Base-by-base conservation (phyloP, 2,888 invertebrate genomes). In the Andrena hattorfiana region DNA sequence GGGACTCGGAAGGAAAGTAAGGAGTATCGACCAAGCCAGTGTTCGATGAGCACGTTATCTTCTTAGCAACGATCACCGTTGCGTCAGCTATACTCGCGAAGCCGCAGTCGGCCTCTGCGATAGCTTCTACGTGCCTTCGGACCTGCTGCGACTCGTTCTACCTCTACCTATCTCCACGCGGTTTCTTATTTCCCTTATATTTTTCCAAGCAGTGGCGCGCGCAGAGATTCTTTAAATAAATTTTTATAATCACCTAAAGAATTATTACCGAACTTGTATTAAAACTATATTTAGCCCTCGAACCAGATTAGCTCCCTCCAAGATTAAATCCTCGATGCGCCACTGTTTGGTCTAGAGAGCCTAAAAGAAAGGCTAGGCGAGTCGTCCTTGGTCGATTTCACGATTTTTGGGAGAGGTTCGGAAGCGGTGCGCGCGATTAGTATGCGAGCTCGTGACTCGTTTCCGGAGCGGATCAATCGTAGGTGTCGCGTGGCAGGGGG, bases 21-120 rank as follows among this genome's bases (percentile, higher is more conserved):
- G 10, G 42, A n/a, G 66, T 77, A 84, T 84, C 83, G 83, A 84
- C 48, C 83, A 84, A 82, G 74, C 74, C 23, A 30, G 51, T 54
- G 70, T 30, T 75, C 66, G 30, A 62, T 32, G 56, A 67, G 28
- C 78, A 51, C 78, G 51, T 82, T 81, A 83, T 81, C 81, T 83
- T 78, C 80, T 73, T 84, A 77, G 77, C 77, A 82, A 81, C 75
- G 63, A 83, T 74, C 69, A 35, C 42, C 48, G 78, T 62, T 64
- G 42, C 26, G 69, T 81, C 81, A 75, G 71, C 75, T 20, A 63
- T 48, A 20, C 8, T 20, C 62, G 26, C 23, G 82, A 83, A 80
- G 75, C 63, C 68, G 51, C 71, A 3, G 51, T 60, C 10, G 13
- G 20, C 56, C 23, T 23, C 7, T 32, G 2, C 26, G 3, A 6